phyloP scores from a whole-genome alignment of 1,140 invertebrate species.

The Pseudomyrmex cubaensis region DNA sequence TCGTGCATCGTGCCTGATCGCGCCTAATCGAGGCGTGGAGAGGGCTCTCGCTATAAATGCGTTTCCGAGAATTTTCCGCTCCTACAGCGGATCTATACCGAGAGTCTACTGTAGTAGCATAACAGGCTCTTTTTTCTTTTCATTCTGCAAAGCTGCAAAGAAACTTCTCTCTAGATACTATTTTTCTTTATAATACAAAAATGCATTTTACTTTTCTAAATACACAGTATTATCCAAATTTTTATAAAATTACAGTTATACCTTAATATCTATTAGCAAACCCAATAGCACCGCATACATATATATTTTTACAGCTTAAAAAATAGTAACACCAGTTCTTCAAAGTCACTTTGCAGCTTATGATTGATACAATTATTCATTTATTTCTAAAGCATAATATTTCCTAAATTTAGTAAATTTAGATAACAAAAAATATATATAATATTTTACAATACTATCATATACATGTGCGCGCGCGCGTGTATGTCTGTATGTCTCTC shows the following conservation, averaged over 20 bases:
- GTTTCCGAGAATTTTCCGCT: no score
- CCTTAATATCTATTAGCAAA: conserved; percentile 50
- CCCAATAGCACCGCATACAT: conserved; percentile 47
- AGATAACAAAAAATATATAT: conserved; percentile 84
- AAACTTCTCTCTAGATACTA: conserved; percentile 36
- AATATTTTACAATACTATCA: conserved; percentile 82
- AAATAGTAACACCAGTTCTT: conserved; percentile 69
- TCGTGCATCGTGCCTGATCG: no score
- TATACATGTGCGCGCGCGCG: conserved; percentile 20
- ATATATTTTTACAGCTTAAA: conserved; percentile 71
- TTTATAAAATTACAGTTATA: conserved; percentile 51
- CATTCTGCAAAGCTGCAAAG: conserved; percentile 64
- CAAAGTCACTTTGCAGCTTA: conserved; percentile 67
- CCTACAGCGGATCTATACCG: no score
- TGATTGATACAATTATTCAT: conserved; percentile 75
- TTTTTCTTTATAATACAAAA: conserved; percentile 56
- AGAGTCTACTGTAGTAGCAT: conserved; percentile 28
- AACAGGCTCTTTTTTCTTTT: conserved; percentile 69
- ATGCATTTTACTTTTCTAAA: background rate
- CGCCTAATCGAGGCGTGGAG: no score
- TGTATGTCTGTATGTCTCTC: no score
- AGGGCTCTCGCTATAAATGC: no score
- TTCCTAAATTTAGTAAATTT: conserved; percentile 65
- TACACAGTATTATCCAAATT: conserved; percentile 14
- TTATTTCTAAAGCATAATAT: conserved; percentile 71